Evolutionary conservation across 2,888 invertebrate genomes (phyloP).

Genomic region (Epinotia ramella): DNA sequence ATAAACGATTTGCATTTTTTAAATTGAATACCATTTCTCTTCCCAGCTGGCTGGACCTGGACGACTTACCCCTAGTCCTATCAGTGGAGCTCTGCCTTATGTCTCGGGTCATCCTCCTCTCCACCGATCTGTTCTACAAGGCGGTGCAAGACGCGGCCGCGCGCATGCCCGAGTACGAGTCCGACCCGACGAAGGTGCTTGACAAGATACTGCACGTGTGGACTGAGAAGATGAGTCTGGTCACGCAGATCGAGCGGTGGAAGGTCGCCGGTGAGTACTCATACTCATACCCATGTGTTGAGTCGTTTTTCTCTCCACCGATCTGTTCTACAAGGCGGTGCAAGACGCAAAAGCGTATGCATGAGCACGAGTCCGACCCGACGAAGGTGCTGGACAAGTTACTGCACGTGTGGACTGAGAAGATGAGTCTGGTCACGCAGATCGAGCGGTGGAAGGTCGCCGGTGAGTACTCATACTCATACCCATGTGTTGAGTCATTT

Average conservation of each 20-base stretch:
- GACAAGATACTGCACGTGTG: slow-evolving; percentile 90
- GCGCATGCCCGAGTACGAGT: slow-evolving; percentile 72
- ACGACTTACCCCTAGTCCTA: slow-evolving; percentile 90
- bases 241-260: slow-evolving; percentile 91
- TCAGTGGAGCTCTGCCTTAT: slow-evolving; percentile 92
- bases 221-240: slow-evolving; percentile 91
- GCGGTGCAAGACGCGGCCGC: slow-evolving; percentile 79
- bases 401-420: slow-evolving; percentile 91
- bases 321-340: too few relatives aligned
- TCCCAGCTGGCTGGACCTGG: slow-evolving; percentile 86
- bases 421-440: slow-evolving; percentile 91
- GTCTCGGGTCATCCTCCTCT: slow-evolving; percentile 90
- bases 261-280: slow-evolving; percentile 90
- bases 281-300: neutral
- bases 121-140: slow-evolving; percentile 88
- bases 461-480: slow-evolving; percentile 78
- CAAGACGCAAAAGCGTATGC: slow-evolving; percentile 55
- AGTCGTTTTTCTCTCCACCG: too few relatives aligned
- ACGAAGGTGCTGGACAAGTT: slow-evolving; percentile 89
- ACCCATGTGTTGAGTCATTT: too few relatives aligned
- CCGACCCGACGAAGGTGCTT: slow-evolving; percentile 88
- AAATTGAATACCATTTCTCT: too few relatives aligned
- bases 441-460: slow-evolving; percentile 93
- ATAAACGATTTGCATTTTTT: too few relatives aligned
- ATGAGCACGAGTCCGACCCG: slow-evolving; percentile 82